Evolutionary conservation across 53 echinoderm and acorn worm genomes (phyloP).

Genomic region (Echinometra lucunter): DNA sequence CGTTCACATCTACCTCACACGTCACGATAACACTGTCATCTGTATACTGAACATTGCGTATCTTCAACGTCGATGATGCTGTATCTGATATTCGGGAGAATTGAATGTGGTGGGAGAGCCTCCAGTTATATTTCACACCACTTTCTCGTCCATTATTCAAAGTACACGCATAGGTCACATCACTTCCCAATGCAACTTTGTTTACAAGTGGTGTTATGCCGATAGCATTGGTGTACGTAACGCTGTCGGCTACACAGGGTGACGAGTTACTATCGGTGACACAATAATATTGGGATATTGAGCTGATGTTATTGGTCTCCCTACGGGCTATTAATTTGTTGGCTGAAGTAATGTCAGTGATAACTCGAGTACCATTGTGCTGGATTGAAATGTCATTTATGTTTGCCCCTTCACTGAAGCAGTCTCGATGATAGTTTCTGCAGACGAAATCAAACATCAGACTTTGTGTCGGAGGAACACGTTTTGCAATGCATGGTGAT

Average conservation of each 20-base stretch:
- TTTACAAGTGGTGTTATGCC: neutral
- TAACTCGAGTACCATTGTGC: neutral
- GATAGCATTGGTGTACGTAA: neutral
- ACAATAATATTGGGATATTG: too few species aligned
- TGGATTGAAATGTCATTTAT: neutral
- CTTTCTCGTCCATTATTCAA: too few species aligned
- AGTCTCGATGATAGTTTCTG: neutral
- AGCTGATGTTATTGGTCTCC: too few species aligned
- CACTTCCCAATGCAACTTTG: neutral
- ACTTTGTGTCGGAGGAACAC: neutral
- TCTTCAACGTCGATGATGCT: neutral
- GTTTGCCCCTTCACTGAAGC: neutral
- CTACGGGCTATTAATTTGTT: too few species aligned
- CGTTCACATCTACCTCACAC: neutral
- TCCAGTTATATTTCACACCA: too few species aligned
- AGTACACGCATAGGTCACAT: too few species aligned
- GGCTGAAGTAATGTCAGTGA: neutral
- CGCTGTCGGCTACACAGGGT: too few species aligned
- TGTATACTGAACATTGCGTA: too few species aligned
- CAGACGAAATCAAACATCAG: neutral
- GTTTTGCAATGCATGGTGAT: neutral
- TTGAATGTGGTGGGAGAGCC: neutral
- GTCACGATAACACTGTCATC: neutral
- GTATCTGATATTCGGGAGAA: neutral
- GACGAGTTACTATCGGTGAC: too few species aligned